A percentile compares a stretch with the other conserved stretches of the same genome.
phyloP scores from a whole-genome alignment of 2,113 vertebrate species.

The Penelope pileata region DNA sequence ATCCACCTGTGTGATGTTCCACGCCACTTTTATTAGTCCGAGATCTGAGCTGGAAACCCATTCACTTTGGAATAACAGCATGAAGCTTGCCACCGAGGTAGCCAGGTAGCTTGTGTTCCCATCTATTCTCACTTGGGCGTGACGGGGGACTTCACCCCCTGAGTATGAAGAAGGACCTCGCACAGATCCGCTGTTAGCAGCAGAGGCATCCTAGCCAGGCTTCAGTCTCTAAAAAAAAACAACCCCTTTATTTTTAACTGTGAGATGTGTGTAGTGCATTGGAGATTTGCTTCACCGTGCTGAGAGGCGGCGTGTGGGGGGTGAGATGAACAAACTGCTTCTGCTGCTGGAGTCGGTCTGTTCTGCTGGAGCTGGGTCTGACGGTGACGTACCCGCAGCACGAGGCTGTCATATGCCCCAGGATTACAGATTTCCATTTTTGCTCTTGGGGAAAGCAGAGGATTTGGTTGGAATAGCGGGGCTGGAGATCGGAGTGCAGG shows the following conservation, averaged over 20 bases:
- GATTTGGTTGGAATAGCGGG: accelerated
- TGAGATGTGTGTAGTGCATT: background rate
- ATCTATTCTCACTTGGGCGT: background rate
- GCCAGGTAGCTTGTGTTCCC: background rate
- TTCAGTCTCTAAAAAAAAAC: background rate
- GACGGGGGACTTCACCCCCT: background rate
- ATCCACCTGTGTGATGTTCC: background rate
- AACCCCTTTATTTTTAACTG: background rate
- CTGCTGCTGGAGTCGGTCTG: background rate
- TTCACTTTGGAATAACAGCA: background rate
- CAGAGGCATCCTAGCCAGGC: background rate
- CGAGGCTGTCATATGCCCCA: accelerated
- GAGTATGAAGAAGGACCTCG: background rate
- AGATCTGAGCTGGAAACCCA: background rate
- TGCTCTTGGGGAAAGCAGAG: accelerated
- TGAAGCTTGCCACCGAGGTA: background rate
- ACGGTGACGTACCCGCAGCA: accelerated
- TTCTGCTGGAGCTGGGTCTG: background rate
- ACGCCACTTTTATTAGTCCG: background rate
- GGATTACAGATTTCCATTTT: accelerated
- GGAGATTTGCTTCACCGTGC: accelerated
- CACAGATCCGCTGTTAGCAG: background rate
- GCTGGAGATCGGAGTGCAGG: accelerated
- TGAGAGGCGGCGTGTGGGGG: background rate
- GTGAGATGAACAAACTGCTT: accelerated